Evolutionary conservation across 2,113 vertebrate genomes (phyloP).

Genomic region (chimpanzee (Pan troglodytes)): NHGRI_mPanTro3-v2.1_pri NC_072421.2:84011501-84012000

Average conservation of each 20-base stretch:
- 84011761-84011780: background rate
- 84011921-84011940: background rate
- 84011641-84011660: conserved; percentile 2
- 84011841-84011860: background rate
- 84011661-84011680: background rate
- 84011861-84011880: background rate
- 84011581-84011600: background rate
- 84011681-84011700: background rate
- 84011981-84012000: background rate
- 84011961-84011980: background rate
- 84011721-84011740: background rate
- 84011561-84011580: background rate
- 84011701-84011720: background rate
- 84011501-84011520: conserved; percentile 76
- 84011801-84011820: background rate
- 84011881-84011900: conserved; percentile 22
- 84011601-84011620: background rate
- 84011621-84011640: background rate
- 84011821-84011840: background rate
- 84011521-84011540: conserved; percentile 58
- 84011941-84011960: background rate
- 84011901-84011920: conserved; percentile 9
- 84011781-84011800: background rate
- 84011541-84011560: conserved; percentile 12
- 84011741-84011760: background rate